Conservation (phyloP, 1,140 invertebrate species). For the Meloidogyne chitwoodi region DNA sequence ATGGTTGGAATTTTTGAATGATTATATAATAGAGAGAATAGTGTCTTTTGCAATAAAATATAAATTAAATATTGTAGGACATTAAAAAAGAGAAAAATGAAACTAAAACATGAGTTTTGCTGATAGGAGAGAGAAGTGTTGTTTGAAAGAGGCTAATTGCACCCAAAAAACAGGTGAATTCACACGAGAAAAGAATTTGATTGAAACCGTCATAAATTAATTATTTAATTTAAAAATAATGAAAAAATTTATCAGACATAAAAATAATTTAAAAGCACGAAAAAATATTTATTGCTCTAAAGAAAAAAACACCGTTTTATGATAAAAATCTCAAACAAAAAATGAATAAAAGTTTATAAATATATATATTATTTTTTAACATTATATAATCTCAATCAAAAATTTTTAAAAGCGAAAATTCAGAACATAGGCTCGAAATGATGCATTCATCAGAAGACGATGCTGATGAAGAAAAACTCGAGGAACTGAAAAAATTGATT, state of each 20-base stretch:
- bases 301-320: background rate
- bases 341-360: background rate
- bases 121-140: too few species aligned
- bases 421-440: background rate
- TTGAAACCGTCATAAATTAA: too few species aligned
- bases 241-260: background rate
- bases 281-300: background rate
- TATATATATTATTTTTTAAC: background rate
- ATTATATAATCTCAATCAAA: background rate
- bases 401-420: background rate
- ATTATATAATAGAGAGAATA: background rate
- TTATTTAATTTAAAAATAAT: too few species aligned
- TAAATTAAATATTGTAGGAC: background rate
- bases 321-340: background rate
- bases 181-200: background rate
- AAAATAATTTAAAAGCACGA: background rate
- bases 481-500: background rate
- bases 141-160: too few species aligned
- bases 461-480: background rate
- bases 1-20: background rate
- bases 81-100: too few species aligned
- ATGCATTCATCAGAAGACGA: background rate
- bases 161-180: too few species aligned
- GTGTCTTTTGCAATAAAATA: background rate
- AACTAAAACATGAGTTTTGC: too few species aligned